Conservation (phyloP, 2,888 invertebrate genomes). For the Rutpela maculata region DNA sequence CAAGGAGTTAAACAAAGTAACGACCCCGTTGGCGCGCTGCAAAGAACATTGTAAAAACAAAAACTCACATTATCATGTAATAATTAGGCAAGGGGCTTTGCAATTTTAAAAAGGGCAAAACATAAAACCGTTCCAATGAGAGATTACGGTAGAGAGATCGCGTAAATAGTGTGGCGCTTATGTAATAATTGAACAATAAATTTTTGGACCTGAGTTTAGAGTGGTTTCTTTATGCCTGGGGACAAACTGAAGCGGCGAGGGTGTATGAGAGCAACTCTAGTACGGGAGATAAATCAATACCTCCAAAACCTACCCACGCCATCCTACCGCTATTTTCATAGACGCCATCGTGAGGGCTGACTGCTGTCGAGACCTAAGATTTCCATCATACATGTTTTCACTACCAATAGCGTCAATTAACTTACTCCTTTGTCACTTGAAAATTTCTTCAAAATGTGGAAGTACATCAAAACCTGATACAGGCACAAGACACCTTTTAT, state of each 20-base stretch:
- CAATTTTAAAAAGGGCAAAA: slow-evolving; percentile 24
- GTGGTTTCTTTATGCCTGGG: slow-evolving; percentile 44
- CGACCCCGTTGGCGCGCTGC: not conserved
- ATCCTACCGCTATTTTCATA: slow-evolving; percentile 42
- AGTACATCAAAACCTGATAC: not conserved
- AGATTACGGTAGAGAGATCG: not conserved
- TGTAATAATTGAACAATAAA: slow-evolving; percentile 36
- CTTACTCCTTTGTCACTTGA: not conserved
- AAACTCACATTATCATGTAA: slow-evolving; percentile 18
- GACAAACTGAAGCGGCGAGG: slow-evolving; percentile 33
- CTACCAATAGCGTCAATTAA: not conserved
- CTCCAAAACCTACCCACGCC: slow-evolving; percentile 46
- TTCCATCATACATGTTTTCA: slow-evolving; percentile 26
- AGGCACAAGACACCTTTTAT: not conserved
- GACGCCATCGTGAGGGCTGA: slow-evolving; percentile 33
- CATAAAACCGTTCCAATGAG: slow-evolving; percentile 23
- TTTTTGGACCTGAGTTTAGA: slow-evolving; percentile 29
- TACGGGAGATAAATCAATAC: slow-evolving; percentile 47
- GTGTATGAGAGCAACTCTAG: slow-evolving; percentile 39
- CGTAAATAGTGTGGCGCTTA: slow-evolving; percentile 9
- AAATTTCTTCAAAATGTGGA: not conserved
- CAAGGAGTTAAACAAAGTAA: slow-evolving; percentile 16
- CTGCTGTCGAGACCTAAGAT: slow-evolving; percentile 30
- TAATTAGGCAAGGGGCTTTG: not conserved
- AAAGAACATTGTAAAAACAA: slow-evolving; percentile 15